Evolutionary conservation across 2,888 invertebrate genomes (phyloP).

Genomic region (Polietes domitor): DNA sequence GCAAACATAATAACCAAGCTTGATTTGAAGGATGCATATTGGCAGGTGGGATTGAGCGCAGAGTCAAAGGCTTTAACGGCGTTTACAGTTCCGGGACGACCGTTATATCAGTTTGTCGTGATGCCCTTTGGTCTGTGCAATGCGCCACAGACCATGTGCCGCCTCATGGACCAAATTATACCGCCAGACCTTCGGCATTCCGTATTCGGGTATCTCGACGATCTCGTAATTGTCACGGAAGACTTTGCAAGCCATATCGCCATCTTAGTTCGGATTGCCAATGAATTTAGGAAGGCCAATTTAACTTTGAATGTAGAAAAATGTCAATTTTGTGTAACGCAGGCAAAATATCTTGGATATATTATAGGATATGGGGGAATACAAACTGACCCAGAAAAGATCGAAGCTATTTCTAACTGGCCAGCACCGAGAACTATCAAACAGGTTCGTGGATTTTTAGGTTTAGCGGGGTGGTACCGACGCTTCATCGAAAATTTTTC

Average conservation of each 20-base stretch:
- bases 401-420: no score
- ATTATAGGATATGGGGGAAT: no score
- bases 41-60: not conserved
- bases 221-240: constrained; percentile 40
- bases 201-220: constrained; percentile 56
- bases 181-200: constrained; percentile 50
- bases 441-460: no score
- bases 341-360: no score
- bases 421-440: no score
- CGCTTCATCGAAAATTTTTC: no score
- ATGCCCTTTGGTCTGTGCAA: constrained; percentile 1
- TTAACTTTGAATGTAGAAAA: no score
- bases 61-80: constrained; percentile 1
- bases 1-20: constrained; percentile 14
- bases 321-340: no score
- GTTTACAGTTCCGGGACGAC: not conserved
- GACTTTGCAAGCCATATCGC: not conserved
- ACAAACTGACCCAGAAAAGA: no score
- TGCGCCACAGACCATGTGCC: constrained; percentile 13
- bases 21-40: not conserved
- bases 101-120: not conserved
- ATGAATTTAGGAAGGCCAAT: no score
- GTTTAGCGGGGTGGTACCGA: no score
- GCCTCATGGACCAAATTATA: constrained; percentile 25
- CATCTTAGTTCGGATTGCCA: no score